Conservation (phyloP, 2,113 vertebrate species). For the Camelus dromedarius region DNA sequence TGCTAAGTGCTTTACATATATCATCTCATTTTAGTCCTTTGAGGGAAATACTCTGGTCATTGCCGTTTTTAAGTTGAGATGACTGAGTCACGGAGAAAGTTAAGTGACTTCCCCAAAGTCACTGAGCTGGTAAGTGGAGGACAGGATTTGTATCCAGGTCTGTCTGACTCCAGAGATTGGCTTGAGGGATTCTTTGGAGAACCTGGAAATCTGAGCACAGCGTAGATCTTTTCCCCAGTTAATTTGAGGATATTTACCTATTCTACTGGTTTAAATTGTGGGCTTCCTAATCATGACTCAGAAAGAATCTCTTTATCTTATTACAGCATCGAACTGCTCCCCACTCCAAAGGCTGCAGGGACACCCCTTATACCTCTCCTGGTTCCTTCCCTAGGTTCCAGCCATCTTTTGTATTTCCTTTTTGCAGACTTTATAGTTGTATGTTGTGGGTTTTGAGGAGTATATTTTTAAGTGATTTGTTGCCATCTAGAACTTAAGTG, state of each 20-base stretch:
- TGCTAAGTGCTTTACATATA: neutral
- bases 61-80: conserved; percentile 40
- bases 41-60: neutral
- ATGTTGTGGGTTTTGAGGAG: neutral
- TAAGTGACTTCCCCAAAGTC: conserved; percentile 44
- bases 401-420: conserved; percentile 22
- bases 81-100: neutral
- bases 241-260: conserved; percentile 41
- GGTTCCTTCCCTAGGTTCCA: neutral
- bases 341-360: neutral
- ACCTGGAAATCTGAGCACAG: conserved; percentile 9
- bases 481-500: conserved; percentile 26
- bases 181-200: conserved; percentile 6
- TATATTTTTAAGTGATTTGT: conserved; percentile 48
- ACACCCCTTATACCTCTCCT: neutral
- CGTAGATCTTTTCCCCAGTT: neutral
- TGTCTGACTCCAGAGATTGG: conserved; percentile 19
- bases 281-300: conserved; percentile 26
- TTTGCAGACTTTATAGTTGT: neutral
- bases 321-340: conserved; percentile 32
- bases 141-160: conserved; percentile 24
- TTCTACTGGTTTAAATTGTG: conserved; percentile 39
- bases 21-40: neutral
- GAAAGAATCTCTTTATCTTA: conserved; percentile 4
- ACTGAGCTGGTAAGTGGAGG: neutral